These are phyloP conservation scores for Acropora tenuis DNA, from an alignment of 64 coral and sea anemone species.

Conservation along the genomic window DNA sequence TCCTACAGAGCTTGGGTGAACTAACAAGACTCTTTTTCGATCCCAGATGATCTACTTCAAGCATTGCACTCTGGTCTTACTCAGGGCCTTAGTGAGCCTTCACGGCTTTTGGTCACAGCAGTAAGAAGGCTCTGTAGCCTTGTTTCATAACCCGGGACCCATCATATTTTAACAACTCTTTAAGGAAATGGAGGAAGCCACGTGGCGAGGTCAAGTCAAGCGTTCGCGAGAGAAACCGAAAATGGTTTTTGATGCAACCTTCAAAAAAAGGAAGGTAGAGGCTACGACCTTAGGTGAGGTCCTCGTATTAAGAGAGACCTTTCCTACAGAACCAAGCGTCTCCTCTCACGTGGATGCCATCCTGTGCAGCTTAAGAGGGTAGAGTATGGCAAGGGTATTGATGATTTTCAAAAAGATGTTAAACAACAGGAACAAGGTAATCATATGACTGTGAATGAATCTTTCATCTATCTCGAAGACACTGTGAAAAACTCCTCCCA, in stretches of 20 bases:
- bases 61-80: constrained; percentile 7
- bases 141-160: constrained; percentile 17
- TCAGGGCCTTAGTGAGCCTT: background rate
- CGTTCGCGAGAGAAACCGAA: background rate
- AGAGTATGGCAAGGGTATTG: background rate
- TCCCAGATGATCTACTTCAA: background rate
- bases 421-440: background rate
- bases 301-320: background rate
- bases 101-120: constrained; percentile 11
- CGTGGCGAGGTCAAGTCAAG: background rate
- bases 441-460: background rate
- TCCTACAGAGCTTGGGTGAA: too few relatives aligned
- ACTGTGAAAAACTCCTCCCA: background rate
- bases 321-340: background rate
- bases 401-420: background rate
- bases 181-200: constrained; percentile 24
- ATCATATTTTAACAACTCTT: constrained; percentile 24
- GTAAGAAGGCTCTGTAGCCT: constrained; percentile 36
- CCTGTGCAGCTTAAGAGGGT: background rate
- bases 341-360: background rate
- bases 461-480: constrained; percentile 15
- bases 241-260: too few relatives aligned
- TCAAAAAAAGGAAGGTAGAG: background rate
- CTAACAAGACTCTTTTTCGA: too few relatives aligned
- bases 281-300: background rate